These are phyloP conservation scores for Theonella swinhoei DNA, from an alignment of 37 sponge, comb jelly and placozoan species.

Conservation along the genomic window DNA sequence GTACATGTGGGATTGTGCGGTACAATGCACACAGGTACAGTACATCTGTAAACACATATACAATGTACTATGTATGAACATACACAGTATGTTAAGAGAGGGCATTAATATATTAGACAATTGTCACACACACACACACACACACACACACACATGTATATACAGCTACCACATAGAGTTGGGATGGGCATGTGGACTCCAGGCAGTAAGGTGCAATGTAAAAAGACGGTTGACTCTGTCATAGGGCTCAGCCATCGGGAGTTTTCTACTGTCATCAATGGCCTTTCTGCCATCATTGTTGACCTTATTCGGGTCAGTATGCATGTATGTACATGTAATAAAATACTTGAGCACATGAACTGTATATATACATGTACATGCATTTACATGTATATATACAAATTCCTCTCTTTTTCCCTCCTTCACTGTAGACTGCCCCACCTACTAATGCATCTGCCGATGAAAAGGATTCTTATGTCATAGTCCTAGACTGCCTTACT, in stretches of 20 bases:
- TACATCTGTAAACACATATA: too few relatives aligned
- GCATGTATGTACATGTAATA: neutral
- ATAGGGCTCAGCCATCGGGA: constrained; percentile 34
- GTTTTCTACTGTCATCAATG: constrained; percentile 42
- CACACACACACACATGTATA: neutral
- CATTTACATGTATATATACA: neutral
- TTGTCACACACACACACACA: neutral
- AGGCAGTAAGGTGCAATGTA: constrained; percentile 21
- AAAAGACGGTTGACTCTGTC: constrained; percentile 33
- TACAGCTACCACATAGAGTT: constrained; percentile 47
- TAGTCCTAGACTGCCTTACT: constrained; percentile 46
- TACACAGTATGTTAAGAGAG: too few relatives aligned
- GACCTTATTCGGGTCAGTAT: constrained; percentile 48
- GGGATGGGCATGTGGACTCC: constrained; percentile 34
- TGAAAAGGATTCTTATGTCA: constrained; percentile 51
- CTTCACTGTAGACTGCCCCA: constrained; percentile 39
- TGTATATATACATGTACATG: neutral
- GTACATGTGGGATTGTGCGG: too few relatives aligned
- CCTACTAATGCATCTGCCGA: constrained; percentile 45
- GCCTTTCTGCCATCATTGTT: constrained; percentile 34
- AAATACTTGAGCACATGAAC: neutral
- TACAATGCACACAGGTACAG: too few relatives aligned
- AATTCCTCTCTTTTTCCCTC: neutral
- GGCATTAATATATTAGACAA: too few relatives aligned
- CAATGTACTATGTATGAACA: too few relatives aligned